Base-by-base conservation (phyloP, 2,797 vertebrate genomes). In the Eutrigla gurnardus region DNA sequence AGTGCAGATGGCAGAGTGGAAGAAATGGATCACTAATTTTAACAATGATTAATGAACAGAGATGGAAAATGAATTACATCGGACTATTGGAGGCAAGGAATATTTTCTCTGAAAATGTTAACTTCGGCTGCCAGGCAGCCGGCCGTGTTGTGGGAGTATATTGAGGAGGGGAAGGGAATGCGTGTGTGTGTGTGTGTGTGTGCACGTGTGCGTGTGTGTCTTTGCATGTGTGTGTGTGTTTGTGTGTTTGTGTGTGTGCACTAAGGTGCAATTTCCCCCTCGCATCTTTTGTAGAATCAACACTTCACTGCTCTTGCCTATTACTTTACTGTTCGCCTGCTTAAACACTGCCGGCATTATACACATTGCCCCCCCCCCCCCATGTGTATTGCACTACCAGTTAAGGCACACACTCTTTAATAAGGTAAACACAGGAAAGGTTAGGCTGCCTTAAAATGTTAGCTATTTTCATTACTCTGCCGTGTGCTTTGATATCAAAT, bases 31-130 rank as follows among this genome's bases (percentile, higher is more conserved):
- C 97, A 99, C 97, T 99, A 99, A 99, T 99, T 99, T 99, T 99
- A 99, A 99, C 97, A 99, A 99, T 99, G 98, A 99, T 99, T 99
- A 99, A 99, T 99, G 98, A 99, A 99, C 98, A 99, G 97, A 99
- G 98, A 99, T 99, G 97, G 98, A 99, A 99, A 99, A 99, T 98
- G 98, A 99, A 99, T 99, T 99, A 98, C 97, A 96, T 97, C 95
- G 97, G 97, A 98, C 97, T 97, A 97, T 98, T 94, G 95, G 96
- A 98, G 96, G 96, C 96, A 96, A 96, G 96, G 96, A 98, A 98
- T 97, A 97, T 98, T 98, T 98, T 97, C 94, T 96, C 96, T 95
- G 96, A 97, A 97, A 98, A 97, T 98, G 98, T 98, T 97, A 94
- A 97, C 97, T 96, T 97, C 96, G 93, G 96, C 96, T 98, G 96